Conservation (phyloP, 1,140 invertebrate genomes). For the Trachymyrmex cornetzi region DNA sequence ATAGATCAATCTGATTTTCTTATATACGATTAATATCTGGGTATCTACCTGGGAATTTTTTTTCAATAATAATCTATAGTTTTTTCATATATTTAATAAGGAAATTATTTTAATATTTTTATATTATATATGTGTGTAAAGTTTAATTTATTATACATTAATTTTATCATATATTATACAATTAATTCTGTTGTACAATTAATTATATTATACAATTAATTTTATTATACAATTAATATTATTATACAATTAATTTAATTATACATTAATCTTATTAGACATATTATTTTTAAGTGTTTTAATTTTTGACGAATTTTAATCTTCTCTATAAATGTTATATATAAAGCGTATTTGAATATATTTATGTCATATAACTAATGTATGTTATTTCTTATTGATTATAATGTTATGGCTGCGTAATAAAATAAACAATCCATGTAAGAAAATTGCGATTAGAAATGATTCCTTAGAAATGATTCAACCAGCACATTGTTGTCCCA, state of each 20-base stretch:
- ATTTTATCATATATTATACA: no score
- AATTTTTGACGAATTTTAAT: background rate
- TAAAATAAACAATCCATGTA: conserved; percentile 19
- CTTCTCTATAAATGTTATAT: background rate
- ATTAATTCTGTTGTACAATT: no score
- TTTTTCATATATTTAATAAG: no score
- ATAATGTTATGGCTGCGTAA: background rate
- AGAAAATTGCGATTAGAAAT: background rate
- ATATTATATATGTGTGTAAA: background rate
- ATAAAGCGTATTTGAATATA: background rate
- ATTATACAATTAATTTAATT: no score
- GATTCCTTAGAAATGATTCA: conserved; percentile 3
- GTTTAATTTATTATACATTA: background rate
- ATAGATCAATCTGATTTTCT: background rate
- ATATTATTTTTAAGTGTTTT: background rate
- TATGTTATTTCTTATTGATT: background rate
- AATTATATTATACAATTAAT: no score
- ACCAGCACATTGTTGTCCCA: background rate
- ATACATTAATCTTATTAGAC: no score
- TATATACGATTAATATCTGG: background rate
- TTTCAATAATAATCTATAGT: no score
- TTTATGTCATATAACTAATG: background rate
- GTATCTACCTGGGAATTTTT: no score
- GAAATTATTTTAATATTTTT: conserved; percentile 8
- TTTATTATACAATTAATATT: no score